These are phyloP conservation scores for Polyploca ridens DNA, from an alignment of 2,888 invertebrate species.

Conservation along the genomic window DNA sequence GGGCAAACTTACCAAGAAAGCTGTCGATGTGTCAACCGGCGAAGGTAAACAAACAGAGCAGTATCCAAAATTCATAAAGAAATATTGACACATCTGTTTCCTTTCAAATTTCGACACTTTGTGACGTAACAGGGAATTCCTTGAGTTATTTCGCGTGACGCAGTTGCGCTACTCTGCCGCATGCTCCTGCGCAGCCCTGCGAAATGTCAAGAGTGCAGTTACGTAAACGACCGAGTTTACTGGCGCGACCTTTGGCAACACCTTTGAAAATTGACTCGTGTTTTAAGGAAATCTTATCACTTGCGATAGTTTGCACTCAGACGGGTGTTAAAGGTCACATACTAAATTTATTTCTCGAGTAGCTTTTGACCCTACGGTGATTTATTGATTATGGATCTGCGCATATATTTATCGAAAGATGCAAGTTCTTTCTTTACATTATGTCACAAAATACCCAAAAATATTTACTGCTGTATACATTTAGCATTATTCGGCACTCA, in stretches of 20 bases:
- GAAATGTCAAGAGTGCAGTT: slow-evolving; percentile 70
- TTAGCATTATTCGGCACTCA: background rate
- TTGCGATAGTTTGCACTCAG: slow-evolving; percentile 45
- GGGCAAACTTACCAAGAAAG: slow-evolving; percentile 13
- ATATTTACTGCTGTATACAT: no score
- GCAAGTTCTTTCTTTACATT: no score
- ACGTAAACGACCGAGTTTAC: slow-evolving; percentile 61
- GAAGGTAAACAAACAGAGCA: slow-evolving; percentile 12
- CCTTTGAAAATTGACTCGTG: slow-evolving; percentile 68
- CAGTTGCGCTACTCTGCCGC: slow-evolving; percentile 30
- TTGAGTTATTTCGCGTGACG: slow-evolving; percentile 50
- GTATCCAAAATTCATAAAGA: slow-evolving; percentile 24
- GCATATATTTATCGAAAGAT: no score
- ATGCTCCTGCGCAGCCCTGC: slow-evolving; percentile 58
- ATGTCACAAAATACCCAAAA: no score
- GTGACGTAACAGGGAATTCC: slow-evolving; percentile 73
- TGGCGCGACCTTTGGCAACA: slow-evolving; percentile 63
- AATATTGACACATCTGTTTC: slow-evolving; percentile 48
- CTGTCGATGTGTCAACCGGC: slow-evolving; percentile 17
- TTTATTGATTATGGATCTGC: no score
- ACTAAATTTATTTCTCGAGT: background rate
- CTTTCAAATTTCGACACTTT: slow-evolving; percentile 44
- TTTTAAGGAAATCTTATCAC: slow-evolving; percentile 65
- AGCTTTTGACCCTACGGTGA: background rate
- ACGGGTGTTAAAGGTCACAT: slow-evolving; percentile 17